Evolutionary conservation across 2,797 vertebrate genomes (phyloP).

Genomic region (Cuniculus paca): DNA sequence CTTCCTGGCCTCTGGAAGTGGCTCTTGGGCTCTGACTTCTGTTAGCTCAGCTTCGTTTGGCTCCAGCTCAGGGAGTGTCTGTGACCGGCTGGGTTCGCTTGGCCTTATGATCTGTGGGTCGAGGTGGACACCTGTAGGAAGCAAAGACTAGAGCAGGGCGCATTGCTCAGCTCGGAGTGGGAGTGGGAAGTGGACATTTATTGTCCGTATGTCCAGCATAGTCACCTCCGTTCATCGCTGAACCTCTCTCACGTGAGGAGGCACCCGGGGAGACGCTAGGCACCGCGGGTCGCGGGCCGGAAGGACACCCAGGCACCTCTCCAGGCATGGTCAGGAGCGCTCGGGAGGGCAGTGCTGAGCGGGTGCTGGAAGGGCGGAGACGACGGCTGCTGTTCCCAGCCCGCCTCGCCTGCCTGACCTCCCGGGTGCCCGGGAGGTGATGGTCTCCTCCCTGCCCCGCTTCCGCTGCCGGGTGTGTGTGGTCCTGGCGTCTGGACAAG

Average conservation of each 20-base stretch:
- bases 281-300: fast-evolving
- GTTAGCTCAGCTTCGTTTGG: not conserved
- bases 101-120: not conserved
- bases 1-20: not conserved
- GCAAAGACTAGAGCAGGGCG: not conserved
- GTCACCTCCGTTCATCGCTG: not conserved
- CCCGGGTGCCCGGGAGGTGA: fast-evolving
- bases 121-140: not conserved
- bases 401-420: not conserved
- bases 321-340: not conserved
- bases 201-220: no score
- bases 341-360: no score
- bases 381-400: fast-evolving
- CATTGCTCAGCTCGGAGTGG: not conserved
- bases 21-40: not conserved
- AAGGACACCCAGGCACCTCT: not conserved
- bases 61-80: not conserved
- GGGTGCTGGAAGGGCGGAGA: not conserved
- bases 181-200: not conserved
- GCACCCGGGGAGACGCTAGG: not conserved
- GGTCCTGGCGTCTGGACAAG: not conserved
- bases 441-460: not conserved
- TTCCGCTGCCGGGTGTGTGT: not conserved
- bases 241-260: not conserved
- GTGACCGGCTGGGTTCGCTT: not conserved